Percentiles rank a stretch among this genome's conserved stretches.
phyloP scores from a whole-genome alignment of 2,113 vertebrate species.

The Falco punctatus region DNA sequence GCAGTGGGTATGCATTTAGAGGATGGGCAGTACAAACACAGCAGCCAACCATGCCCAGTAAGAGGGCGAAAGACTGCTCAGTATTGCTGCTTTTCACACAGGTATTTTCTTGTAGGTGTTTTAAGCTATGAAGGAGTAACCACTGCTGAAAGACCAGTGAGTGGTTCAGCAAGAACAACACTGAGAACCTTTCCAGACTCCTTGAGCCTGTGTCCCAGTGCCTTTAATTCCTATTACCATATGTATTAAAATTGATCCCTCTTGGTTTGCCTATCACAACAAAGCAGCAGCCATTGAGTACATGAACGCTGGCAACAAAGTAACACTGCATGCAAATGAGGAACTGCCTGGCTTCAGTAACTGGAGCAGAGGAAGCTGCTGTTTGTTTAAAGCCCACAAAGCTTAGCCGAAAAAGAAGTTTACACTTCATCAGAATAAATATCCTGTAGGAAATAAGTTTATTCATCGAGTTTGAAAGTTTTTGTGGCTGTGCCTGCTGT shows the following conservation, averaged over 20 bases:
- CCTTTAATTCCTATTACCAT: background rate
- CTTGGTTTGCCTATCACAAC: background rate
- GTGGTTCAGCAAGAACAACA: background rate
- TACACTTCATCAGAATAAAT: constrained; percentile 27
- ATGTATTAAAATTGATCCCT: background rate
- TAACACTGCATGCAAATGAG: background rate
- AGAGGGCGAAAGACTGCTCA: background rate
- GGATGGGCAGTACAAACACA: background rate
- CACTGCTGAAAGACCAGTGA: background rate
- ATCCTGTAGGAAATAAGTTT: constrained; percentile 34
- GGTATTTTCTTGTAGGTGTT: background rate
- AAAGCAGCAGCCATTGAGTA: background rate
- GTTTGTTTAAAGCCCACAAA: constrained; percentile 10
- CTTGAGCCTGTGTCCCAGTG: background rate
- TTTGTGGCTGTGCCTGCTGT: background rate
- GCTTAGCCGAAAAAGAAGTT: constrained; percentile 18
- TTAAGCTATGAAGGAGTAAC: background rate
- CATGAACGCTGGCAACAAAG: background rate
- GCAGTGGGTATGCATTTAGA: background rate
- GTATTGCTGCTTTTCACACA: background rate
- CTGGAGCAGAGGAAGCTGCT: background rate
- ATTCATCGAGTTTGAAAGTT: background rate
- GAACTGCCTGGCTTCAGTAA: background rate
- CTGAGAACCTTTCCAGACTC: background rate
- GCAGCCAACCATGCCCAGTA: background rate